Conservation (phyloP, 2,888 invertebrate genomes). For the Lordiphosa fenestrarum region DNA sequence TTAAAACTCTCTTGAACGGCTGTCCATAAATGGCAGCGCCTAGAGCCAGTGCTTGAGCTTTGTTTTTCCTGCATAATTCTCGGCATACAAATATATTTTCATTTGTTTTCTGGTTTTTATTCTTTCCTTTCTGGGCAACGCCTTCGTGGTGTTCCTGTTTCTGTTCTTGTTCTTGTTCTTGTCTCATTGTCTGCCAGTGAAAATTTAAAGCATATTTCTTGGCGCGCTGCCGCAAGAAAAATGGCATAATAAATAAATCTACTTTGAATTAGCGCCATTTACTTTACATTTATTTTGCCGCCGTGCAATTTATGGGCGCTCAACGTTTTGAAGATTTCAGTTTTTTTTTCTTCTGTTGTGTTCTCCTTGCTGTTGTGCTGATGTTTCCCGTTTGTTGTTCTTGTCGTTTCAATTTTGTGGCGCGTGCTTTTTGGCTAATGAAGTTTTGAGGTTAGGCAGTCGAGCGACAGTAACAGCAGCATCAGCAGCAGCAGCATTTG, state of each 20-base stretch:
- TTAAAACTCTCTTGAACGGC: constrained; percentile 49
- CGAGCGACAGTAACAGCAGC: constrained; percentile 5
- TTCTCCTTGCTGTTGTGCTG: constrained; percentile 8
- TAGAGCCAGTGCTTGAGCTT: constrained; percentile 16
- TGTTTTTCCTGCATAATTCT: constrained; percentile 53
- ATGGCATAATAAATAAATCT: constrained; percentile 75
- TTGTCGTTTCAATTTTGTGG: constrained; percentile 45
- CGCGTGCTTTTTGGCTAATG: constrained; percentile 70
- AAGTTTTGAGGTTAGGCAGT: constrained; percentile 60
- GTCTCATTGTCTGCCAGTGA: constrained; percentile 31
- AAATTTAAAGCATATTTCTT: constrained; percentile 68
- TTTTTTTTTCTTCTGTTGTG: constrained; percentile 12
- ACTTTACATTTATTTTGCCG: constrained; percentile 70
- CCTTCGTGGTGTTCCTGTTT: constrained; percentile 23
- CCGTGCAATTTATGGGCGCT: constrained; percentile 58
- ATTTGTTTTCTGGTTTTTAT: constrained; percentile 40
- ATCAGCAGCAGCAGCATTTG: constrained; percentile 1
- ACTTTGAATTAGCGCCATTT: constrained; percentile 76
- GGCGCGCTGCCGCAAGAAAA: constrained; percentile 63
- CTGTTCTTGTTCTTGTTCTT: constrained; percentile 7
- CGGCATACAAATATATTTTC: constrained; percentile 43
- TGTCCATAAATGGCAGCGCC: constrained; percentile 22
- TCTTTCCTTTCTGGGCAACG: constrained; percentile 26
- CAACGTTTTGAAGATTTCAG: constrained; percentile 29
- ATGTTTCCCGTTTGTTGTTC: constrained; percentile 33